Evolutionary conservation across 2,888 invertebrate species (phyloP), one percentile per base, ranked within the genome.

Genomic region (Chromoteleia sp.): DNA sequence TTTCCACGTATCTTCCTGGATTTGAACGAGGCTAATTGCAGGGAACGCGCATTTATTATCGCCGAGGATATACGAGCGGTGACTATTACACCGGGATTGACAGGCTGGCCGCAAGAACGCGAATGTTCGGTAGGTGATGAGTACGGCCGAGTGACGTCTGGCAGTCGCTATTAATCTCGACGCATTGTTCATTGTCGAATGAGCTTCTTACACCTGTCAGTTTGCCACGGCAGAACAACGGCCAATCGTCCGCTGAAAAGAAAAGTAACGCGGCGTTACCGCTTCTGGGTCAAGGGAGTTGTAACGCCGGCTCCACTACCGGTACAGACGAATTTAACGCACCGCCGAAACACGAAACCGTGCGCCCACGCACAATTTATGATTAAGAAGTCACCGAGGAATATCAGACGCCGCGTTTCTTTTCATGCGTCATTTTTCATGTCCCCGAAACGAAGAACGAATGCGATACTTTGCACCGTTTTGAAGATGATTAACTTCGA

Each of bases 121-220:
- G 19, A 59, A 52, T 41, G 71, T 15, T 59, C 48, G 41, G 52
- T 17, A 63, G 61, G 52, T 36, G 74, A 58, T 74, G 65, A 74
- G 65, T 59, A 45, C 56, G 33, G 4, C 14, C 19, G 36, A 33
- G 30, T 52, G 59, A 74, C 48, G 54, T 45, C 39, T n/a, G 56
- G 30, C 58, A 29, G 75, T 65, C 7, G 65, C 75, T 68, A 76
- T 76, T 68, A 76, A 76, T 76, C 76, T 76, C 33, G 50, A 33
- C 21, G 68, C 52, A 68, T 74, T 68, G 77, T 77, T 70, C 77
- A 41, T 54, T 59, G 56, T 58, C 41, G 36, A 45, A 25, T 48
- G 58, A 63, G 63, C 71, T 65, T 78, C 58, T 78, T 71, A 58
- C 77, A 71, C 71, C 77, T 71, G 71, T 63, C 58, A 41, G 67